phyloP scores from a whole-genome alignment of 2,888 invertebrate genomes.

The Auanema sp. region DNA sequence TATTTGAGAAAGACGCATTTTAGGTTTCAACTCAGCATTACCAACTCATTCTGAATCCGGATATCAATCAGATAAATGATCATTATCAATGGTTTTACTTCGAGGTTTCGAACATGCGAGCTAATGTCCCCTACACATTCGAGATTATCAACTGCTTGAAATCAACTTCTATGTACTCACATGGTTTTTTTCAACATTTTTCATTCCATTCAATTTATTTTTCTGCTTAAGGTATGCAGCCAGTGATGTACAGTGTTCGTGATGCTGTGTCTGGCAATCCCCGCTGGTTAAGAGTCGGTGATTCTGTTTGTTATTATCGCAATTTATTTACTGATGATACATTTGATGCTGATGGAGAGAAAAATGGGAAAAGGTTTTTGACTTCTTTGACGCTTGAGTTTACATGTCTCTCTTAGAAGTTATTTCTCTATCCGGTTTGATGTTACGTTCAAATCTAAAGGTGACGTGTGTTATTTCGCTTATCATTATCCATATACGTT shows the following conservation, averaged over 20 bases:
- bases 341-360: slow-evolving; percentile 28
- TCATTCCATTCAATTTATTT: not conserved
- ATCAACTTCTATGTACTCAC: slow-evolving; percentile 82
- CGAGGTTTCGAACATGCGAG: slow-evolving; percentile 76
- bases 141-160: slow-evolving; percentile 87
- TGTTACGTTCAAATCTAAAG: slow-evolving; percentile 76
- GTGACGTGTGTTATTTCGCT: slow-evolving; percentile 82
- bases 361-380: slow-evolving; percentile 27
- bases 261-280: slow-evolving; percentile 71
- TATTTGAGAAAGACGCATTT: slow-evolving; percentile 35
- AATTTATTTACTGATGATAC: slow-evolving; percentile 68
- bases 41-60: slow-evolving; percentile 80
- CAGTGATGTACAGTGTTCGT: slow-evolving; percentile 80
- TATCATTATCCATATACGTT: slow-evolving; percentile 87
- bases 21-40: slow-evolving; percentile 79
- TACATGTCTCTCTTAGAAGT: slow-evolving; percentile 24
- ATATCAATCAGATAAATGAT: slow-evolving; percentile 76
- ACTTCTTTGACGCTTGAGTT: not conserved
- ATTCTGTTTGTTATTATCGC: slow-evolving; percentile 80
- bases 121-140: slow-evolving; percentile 76
- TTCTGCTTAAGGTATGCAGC: slow-evolving; percentile 81
- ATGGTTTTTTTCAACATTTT: slow-evolving; percentile 68
- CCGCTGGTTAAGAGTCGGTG: slow-evolving; percentile 77
- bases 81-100: slow-evolving; percentile 90
- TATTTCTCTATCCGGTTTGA: slow-evolving; percentile 81